Evolutionary conservation across 30 jellyfish, hydroid and myxozoan genomes (phyloP).

Genomic region (Turritopsis dohrnii): DNA sequence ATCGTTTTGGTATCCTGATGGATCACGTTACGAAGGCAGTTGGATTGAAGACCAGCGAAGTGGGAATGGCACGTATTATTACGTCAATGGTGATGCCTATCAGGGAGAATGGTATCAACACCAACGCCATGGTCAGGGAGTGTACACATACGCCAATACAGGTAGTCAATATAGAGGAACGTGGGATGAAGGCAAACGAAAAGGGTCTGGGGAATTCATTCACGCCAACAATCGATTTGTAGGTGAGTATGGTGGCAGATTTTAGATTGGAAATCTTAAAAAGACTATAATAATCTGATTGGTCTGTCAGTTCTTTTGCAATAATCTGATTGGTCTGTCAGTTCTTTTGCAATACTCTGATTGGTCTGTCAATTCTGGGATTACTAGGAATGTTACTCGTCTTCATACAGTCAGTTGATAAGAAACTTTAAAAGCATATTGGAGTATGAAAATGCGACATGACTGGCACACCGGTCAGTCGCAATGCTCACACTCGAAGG

Average conservation of each 20-base stretch:
- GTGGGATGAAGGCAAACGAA: conserved; percentile 23
- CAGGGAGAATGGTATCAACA: conserved; percentile 34
- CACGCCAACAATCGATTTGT: conserved; percentile 23
- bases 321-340: no score
- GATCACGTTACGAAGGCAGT: conserved; percentile 23
- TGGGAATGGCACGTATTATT: conserved; percentile 19
- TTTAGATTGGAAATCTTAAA: no score
- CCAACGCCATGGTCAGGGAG: conserved; percentile 29
- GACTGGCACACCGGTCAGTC: no score
- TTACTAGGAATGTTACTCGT: no score
- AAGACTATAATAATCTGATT: no score
- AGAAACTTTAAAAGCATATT: no score
- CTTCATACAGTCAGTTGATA: no score
- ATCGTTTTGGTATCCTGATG: conserved; percentile 23
- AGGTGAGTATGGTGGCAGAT: conserved; percentile 3
- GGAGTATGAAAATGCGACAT: no score
- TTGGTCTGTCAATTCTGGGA: no score
- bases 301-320: no score
- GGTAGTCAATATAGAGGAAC: conserved; percentile 18
- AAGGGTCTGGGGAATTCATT: conserved; percentile 23
- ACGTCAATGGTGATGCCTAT: conserved; percentile 23
- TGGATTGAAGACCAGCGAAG: conserved; percentile 18
- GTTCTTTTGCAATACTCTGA: no score
- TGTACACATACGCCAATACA: not conserved
- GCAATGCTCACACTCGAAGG: no score